A percentile compares a stretch with the other conserved stretches of the same genome.
phyloP scores from a whole-genome alignment of 2,797 vertebrate species.

The Decapterus maruadsi region DNA sequence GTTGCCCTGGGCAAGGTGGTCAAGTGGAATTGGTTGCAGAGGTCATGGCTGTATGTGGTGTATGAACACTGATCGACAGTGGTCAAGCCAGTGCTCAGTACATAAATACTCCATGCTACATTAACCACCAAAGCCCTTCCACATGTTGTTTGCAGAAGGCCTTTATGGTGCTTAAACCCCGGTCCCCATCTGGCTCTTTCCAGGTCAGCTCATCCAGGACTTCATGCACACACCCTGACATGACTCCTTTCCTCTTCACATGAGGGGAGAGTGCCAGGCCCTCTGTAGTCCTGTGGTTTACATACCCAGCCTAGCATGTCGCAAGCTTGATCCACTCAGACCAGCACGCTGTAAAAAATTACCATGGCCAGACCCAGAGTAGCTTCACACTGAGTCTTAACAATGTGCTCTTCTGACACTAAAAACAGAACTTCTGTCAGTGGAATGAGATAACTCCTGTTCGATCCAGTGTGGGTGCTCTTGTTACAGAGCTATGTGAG shows the following conservation, averaged over 20 bases:
- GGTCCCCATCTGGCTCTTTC: slow-evolving; percentile 77
- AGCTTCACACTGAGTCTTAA: neutral
- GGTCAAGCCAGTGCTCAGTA: slow-evolving; percentile 73
- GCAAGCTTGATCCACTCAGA: slow-evolving; percentile 29
- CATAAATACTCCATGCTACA: slow-evolving; percentile 87
- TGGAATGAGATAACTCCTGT: slow-evolving; percentile 1
- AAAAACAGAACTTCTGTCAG: slow-evolving; percentile 15
- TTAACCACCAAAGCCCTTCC: slow-evolving; percentile 85
- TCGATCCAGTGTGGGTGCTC: slow-evolving; percentile 27
- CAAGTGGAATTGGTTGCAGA: slow-evolving; percentile 29
- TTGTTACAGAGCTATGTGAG: slow-evolving; percentile 24
- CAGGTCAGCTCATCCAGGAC: slow-evolving; percentile 74
- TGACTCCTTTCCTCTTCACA: slow-evolving; percentile 49
- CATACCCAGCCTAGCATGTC: slow-evolving; percentile 45
- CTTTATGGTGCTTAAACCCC: slow-evolving; percentile 74
- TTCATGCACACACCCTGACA: slow-evolving; percentile 60
- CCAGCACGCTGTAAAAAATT: slow-evolving; percentile 43
- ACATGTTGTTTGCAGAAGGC: slow-evolving; percentile 86
- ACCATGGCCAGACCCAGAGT: neutral
- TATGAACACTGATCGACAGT: slow-evolving; percentile 73
- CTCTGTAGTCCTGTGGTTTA: slow-evolving; percentile 48
- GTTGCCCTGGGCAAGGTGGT: slow-evolving; percentile 34
- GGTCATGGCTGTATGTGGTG: slow-evolving; percentile 44
- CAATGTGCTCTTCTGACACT: neutral
- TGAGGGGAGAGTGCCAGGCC: slow-evolving; percentile 29